Percentiles rank a stretch among this genome's conserved stretches.
Evolutionary conservation across 2,888 invertebrate genomes (phyloP).

Genomic region (Tromatobia lineatoria): DNA sequence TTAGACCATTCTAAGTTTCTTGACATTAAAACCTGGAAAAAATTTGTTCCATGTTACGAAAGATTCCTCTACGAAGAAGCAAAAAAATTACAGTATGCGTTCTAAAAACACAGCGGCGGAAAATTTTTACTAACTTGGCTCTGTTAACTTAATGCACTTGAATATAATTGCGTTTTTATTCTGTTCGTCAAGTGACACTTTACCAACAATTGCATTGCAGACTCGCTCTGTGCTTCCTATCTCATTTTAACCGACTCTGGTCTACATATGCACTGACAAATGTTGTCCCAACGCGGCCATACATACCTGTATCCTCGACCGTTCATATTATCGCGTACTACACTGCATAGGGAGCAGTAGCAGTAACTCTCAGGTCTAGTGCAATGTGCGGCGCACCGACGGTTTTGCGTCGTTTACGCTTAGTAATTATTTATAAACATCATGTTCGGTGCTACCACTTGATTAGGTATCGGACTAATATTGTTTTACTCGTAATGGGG

Average conservation of each 20-base stretch:
- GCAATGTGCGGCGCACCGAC: not conserved
- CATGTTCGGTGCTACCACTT: conserved; percentile 58
- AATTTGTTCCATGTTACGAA: too few relatives aligned
- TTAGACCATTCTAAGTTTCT: too few relatives aligned
- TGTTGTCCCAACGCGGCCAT: conserved; percentile 17
- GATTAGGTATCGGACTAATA: conserved; percentile 67
- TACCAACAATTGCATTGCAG: not conserved
- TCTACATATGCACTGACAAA: conserved; percentile 5
- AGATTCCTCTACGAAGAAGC: too few relatives aligned
- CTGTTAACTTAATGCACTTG: not conserved
- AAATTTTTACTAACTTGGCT: not conserved
- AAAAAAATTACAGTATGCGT: too few relatives aligned
- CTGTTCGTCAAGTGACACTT: not conserved
- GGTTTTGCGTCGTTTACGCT: conserved; percentile 53
- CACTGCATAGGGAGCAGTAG: not conserved
- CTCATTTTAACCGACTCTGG: not conserved
- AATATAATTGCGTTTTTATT: not conserved
- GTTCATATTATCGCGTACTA: not conserved
- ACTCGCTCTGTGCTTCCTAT: not conserved
- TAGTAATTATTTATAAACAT: conserved; percentile 78
- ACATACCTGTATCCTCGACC: not conserved
- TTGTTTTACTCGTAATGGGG: conserved; percentile 74
- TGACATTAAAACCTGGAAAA: too few relatives aligned
- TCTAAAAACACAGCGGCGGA: too few relatives aligned
- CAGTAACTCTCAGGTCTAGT: not conserved